Evolutionary conservation across 2,888 invertebrate genomes (phyloP), one percentile per base, ranked within the genome.

Genomic region (Nomada flava): DNA sequence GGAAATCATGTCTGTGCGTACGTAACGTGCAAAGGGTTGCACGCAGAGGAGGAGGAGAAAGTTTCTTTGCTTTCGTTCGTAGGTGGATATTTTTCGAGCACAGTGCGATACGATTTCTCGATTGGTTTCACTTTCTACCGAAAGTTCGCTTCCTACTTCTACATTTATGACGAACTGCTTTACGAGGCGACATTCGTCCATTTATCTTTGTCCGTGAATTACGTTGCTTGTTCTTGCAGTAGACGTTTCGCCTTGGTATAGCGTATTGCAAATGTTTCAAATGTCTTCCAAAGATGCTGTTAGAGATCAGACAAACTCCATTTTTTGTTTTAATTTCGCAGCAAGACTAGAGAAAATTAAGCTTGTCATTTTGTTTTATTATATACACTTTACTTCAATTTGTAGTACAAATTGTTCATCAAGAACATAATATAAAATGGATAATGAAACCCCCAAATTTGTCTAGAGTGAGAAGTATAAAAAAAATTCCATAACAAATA

Each of bases 51-150:
- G 63, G 74, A 72, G 68, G 76, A 83, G 83, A 85, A 85, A 85
- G 83, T 77, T 65, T 57, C 74, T 15, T n/a, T 63, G 63, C 73
- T 82, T 67, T 74, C 71, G 29, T 53, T 77, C 77, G 83, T 86
- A 73, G 86, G 80, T 80, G 79, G 73, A 72, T 50, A 70, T 80
- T 71, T 80, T 67, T 71, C 67, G 44, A n/a, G 55, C 42, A 26
- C 15, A 23, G 23, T 36, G 20, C 42, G 72, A 53, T 76, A 76
- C 57, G 67, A 42, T 85, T 75, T 50, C 62, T 18, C 42, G 63
- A 76, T 85, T 79, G n/a, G 62, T 83, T 44, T 77, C 76, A 80
- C 86, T 85, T 86, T 85, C 69, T 57, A 79, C 59, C 67, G 74
- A 83, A 85, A 86, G 64, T 72, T 77, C 69, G 60, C 65, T 79